Evolutionary conservation across 2,888 invertebrate genomes (phyloP).

Genomic region (Elegia similella): DNA sequence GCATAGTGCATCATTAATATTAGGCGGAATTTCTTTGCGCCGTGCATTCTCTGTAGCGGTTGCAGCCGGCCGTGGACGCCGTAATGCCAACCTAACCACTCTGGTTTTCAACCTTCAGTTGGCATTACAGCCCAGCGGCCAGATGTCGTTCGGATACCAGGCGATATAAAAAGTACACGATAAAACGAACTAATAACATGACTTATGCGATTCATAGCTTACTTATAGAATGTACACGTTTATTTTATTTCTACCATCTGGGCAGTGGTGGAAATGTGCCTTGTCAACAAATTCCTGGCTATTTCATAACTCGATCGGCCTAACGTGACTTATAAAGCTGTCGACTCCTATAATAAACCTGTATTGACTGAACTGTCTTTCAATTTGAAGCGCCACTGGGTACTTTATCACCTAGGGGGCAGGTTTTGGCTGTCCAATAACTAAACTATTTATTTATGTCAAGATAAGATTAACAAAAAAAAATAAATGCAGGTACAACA

Average conservation of each 20-base stretch:
- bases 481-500: conserved; percentile 82
- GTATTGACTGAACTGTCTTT: conserved; percentile 76
- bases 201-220: conserved; percentile 73
- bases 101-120: conserved; percentile 36
- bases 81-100: conserved; percentile 21
- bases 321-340: conserved; percentile 72
- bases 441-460: conserved; percentile 77
- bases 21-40: conserved; percentile 78
- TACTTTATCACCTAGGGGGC: conserved; percentile 57
- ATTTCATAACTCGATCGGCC: conserved; percentile 56
- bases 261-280: conserved; percentile 83
- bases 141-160: conserved; percentile 72
- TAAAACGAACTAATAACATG: conserved; percentile 77
- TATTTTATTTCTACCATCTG: conserved; percentile 56
- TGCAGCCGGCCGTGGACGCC: conserved; percentile 30
- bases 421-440: conserved; percentile 51
- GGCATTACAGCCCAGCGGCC: conserved; percentile 40
- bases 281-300: conserved; percentile 71
- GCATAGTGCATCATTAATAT: conserved; percentile 74
- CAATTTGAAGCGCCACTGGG: conserved; percentile 61
- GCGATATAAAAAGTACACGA: conserved; percentile 61
- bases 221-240: conserved; percentile 71
- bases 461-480: conserved; percentile 74
- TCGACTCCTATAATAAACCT: conserved; percentile 65
- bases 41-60: conserved; percentile 72